A percentile compares a stretch with the other conserved stretches of the same genome.
These are phyloP conservation scores for Anthopleura xanthogrammica DNA, from an alignment of 92 coral and sea anemone genomes.

Conservation along the genomic window DNA sequence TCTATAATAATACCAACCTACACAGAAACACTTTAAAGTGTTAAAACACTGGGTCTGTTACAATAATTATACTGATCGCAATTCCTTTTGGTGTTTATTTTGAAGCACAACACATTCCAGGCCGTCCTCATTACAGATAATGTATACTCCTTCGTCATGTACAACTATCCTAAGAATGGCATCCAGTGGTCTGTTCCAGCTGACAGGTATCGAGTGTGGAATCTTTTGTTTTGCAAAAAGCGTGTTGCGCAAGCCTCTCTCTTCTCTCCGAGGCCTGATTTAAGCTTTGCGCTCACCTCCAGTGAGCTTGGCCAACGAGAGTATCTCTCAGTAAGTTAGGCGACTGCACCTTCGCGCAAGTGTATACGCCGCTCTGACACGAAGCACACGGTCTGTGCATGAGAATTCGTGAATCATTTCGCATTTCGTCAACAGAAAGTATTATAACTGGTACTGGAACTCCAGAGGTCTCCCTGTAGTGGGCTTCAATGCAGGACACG, in stretches of 20 bases:
- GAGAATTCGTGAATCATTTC: not conserved
- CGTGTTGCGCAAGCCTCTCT: not conserved
- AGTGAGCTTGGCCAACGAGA: too few relatives aligned
- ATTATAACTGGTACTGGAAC: slow-evolving; percentile 8
- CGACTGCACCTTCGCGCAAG: too few relatives aligned
- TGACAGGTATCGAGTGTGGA: slow-evolving; percentile 13
- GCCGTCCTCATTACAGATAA: slow-evolving; percentile 58
- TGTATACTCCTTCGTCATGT: slow-evolving; percentile 47
- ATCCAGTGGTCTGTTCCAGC: slow-evolving; percentile 52
- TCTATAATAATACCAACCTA: too few relatives aligned
- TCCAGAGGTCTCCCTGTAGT: slow-evolving; percentile 32
- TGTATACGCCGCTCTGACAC: too few relatives aligned
- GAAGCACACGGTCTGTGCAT: too few relatives aligned
- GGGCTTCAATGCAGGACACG: slow-evolving; percentile 47
- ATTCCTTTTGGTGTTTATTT: not conserved
- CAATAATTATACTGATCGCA: not conserved
- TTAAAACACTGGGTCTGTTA: too few relatives aligned
- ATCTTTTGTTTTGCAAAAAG: not conserved
- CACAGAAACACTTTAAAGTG: too few relatives aligned
- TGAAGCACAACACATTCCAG: slow-evolving; percentile 58
- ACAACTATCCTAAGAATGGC: slow-evolving; percentile 51
- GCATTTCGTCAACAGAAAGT: not conserved
- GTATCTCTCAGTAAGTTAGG: too few relatives aligned
- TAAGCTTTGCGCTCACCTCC: too few relatives aligned
- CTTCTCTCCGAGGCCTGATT: too few relatives aligned